Percentiles rank a stretch among this genome's conserved stretches.
These are phyloP conservation scores for Agrypnus murinus DNA, from an alignment of 2,888 invertebrate species.

Conservation along the genomic window DNA sequence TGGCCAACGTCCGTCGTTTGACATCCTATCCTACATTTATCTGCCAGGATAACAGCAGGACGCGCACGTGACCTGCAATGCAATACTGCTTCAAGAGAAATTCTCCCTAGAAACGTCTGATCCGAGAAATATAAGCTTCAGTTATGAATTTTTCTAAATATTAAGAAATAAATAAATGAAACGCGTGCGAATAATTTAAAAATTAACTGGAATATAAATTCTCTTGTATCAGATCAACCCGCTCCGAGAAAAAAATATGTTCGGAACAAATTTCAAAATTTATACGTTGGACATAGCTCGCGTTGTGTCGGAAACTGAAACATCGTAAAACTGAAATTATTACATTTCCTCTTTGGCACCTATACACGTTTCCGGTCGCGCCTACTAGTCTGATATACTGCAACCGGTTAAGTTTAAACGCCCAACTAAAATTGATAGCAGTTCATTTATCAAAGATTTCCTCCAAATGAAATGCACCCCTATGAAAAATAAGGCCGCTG, in stretches of 20 bases:
- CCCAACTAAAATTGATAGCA: conserved; percentile 63
- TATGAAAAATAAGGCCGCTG: conserved; percentile 64
- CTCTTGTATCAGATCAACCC: background rate
- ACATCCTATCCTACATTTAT: conserved; percentile 66
- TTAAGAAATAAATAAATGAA: background rate
- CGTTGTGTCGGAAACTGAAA: conserved; percentile 41
- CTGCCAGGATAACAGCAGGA: conserved; percentile 63
- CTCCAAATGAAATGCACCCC: conserved; percentile 64
- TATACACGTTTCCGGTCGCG: conserved; percentile 49
- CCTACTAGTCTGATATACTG: conserved; percentile 49
- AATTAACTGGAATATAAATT: conserved; percentile 1
- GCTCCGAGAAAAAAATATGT: background rate
- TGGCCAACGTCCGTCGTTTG: conserved; percentile 63
- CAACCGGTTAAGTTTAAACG: conserved; percentile 51
- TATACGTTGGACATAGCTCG: background rate
- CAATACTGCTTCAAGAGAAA: conserved; percentile 38
- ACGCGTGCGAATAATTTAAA: background rate
- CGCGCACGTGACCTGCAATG: conserved; percentile 63
- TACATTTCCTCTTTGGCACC: conserved; percentile 49
- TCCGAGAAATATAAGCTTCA: conserved; percentile 23
- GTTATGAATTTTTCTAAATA: conserved; percentile 30
- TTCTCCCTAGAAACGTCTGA: conserved; percentile 22
- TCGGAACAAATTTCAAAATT: background rate
- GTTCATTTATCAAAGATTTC: conserved; percentile 65
- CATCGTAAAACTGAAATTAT: conserved; percentile 50